Evolutionary conservation across 2,113 vertebrate species (phyloP).

Genomic region (Athene noctua): DNA sequence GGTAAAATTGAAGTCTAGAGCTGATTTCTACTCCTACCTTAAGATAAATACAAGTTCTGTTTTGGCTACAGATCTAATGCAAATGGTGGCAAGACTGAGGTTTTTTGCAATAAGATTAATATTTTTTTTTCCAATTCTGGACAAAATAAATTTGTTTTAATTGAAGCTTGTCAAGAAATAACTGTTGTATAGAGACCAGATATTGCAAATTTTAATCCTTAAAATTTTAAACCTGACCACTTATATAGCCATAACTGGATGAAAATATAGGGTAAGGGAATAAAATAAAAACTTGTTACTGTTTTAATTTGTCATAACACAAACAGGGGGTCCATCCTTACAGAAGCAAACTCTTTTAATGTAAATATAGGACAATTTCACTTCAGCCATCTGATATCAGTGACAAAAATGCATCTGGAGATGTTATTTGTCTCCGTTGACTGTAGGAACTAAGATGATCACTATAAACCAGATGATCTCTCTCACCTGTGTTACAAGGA

Average conservation of each 20-base stretch:
- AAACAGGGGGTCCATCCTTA: neutral
- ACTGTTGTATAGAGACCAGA: neutral
- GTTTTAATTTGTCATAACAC: neutral
- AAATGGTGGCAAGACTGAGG: neutral
- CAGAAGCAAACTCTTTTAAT: neutral
- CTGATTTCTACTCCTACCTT: neutral
- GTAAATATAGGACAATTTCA: neutral
- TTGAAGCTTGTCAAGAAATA: neutral
- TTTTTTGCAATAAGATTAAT: neutral
- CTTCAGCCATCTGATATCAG: neutral
- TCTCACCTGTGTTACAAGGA: neutral
- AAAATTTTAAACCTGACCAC: neutral
- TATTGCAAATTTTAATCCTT: neutral
- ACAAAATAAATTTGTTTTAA: neutral
- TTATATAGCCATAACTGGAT: neutral
- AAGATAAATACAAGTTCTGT: neutral
- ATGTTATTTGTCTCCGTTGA: neutral
- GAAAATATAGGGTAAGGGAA: neutral
- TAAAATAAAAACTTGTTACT: neutral
- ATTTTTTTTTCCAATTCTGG: neutral
- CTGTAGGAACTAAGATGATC: neutral
- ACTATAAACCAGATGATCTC: neutral
- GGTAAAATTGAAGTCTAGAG: neutral
- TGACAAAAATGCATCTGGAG: neutral
- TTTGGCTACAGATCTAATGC: neutral